Percentiles rank a stretch among this genome's conserved stretches.
These are phyloP conservation scores for Xiphophorus couchianus DNA, from an alignment of 2,113 vertebrate genomes.

Conservation along the genomic window DNA sequence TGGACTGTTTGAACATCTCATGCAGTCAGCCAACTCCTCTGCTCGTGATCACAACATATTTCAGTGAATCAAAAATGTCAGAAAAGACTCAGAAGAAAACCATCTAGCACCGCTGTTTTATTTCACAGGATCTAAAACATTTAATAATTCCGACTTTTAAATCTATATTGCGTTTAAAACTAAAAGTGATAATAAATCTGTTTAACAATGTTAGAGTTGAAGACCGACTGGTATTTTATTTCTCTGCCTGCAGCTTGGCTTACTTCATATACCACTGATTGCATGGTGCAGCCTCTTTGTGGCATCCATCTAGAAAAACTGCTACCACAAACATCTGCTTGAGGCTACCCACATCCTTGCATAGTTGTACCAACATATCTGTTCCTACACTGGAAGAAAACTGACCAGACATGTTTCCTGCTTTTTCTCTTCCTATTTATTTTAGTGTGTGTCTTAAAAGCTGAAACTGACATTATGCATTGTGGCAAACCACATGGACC, in stretches of 20 bases:
- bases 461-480: neutral
- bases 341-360: constrained; percentile 45
- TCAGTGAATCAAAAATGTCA: constrained; percentile 37
- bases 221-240: constrained; percentile 11
- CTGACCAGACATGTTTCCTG: constrained; percentile 1
- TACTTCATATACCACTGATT: neutral
- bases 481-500: neutral
- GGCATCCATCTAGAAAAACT: constrained; percentile 26
- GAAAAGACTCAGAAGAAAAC: constrained; percentile 30
- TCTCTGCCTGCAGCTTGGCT: neutral
- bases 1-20: constrained; percentile 47
- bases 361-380: constrained; percentile 9
- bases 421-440: neutral
- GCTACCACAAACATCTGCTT: constrained; percentile 45
- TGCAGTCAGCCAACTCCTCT: constrained; percentile 26
- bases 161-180: neutral
- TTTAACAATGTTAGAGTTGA: neutral
- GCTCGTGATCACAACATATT: constrained; percentile 34
- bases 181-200: neutral
- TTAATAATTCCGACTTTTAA: neutral
- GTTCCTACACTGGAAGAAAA: constrained; percentile 9
- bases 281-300: constrained; percentile 25
- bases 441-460: constrained; percentile 17
- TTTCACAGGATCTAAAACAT: constrained; percentile 15
- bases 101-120: constrained; percentile 18